phyloP scores from a whole-genome alignment of 2,888 invertebrate genomes.

The Magallana nippona region DNA sequence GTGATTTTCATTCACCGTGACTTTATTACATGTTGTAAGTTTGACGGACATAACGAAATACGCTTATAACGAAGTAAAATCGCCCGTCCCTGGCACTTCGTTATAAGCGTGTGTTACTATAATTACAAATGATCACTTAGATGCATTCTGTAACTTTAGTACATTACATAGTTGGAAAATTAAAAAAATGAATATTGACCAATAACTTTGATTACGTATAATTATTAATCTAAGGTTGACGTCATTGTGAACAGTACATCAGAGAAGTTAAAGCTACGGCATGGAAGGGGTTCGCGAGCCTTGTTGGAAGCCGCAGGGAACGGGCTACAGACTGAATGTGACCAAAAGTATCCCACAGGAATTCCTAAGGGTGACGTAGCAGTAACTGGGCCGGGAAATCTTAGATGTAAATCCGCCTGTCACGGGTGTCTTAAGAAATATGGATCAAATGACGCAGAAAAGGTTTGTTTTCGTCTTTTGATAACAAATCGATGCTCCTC shows the following conservation, averaged over 20 bases:
- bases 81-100: too few relatives aligned
- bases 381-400: slow-evolving; percentile 57
- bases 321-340: slow-evolving; percentile 58
- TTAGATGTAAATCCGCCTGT: slow-evolving; percentile 62
- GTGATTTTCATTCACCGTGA: too few relatives aligned
- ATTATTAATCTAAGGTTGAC: slow-evolving; percentile 51
- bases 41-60: too few relatives aligned
- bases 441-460: slow-evolving; percentile 45
- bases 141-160: too few relatives aligned
- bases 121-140: too few relatives aligned
- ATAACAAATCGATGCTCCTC: too few relatives aligned
- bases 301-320: slow-evolving; percentile 53
- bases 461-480: slow-evolving; percentile 40
- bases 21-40: too few relatives aligned
- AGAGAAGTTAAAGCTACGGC: slow-evolving; percentile 53
- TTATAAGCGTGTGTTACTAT: too few relatives aligned
- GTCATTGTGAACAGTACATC: slow-evolving; percentile 62
- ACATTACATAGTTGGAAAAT: too few relatives aligned
- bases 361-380: slow-evolving; percentile 55
- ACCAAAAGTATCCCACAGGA: slow-evolving; percentile 54
- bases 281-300: slow-evolving; percentile 54
- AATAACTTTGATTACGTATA: neutral
- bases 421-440: slow-evolving; percentile 61
- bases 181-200: too few relatives aligned
- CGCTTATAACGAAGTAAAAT: too few relatives aligned